phyloP scores from a whole-genome alignment of 2,113 vertebrate species.

The Gallinago undulata region DNA sequence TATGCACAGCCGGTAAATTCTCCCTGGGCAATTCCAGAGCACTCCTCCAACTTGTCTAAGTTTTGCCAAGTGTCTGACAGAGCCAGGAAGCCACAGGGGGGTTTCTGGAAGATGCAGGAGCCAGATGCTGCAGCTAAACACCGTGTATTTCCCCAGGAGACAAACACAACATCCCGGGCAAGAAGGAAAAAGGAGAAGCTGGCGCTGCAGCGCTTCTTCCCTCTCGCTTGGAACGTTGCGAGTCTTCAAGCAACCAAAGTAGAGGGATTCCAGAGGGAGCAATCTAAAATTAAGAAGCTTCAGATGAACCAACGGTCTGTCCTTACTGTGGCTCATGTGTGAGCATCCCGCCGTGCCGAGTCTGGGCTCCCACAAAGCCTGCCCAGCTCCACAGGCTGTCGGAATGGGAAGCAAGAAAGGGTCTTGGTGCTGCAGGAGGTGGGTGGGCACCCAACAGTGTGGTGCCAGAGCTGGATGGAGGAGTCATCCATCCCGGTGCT shows the following conservation, averaged over 20 bases:
- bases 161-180: not conserved
- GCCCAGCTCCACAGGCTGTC: not conserved
- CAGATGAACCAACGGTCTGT: not conserved
- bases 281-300: not conserved
- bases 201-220: not conserved
- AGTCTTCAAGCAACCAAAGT: not conserved
- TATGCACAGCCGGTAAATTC: not conserved
- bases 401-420: not conserved
- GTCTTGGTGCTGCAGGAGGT: not conserved
- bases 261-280: not conserved
- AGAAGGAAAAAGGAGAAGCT: not conserved
- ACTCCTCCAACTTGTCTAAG: not conserved
- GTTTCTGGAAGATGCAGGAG: not conserved
- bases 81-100: not conserved
- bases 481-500: not conserved
- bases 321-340: fast-evolving
- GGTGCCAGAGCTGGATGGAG: not conserved
- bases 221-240: not conserved
- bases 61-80: not conserved
- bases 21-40: slow-evolving; percentile 11
- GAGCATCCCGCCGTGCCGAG: not conserved
- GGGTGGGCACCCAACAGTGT: not conserved
- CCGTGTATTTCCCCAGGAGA: not conserved
- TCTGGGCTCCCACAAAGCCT: not conserved
- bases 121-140: not conserved